phyloP scores from a whole-genome alignment of 1,140 invertebrate genomes.

The Philaenus spumarius region DNA sequence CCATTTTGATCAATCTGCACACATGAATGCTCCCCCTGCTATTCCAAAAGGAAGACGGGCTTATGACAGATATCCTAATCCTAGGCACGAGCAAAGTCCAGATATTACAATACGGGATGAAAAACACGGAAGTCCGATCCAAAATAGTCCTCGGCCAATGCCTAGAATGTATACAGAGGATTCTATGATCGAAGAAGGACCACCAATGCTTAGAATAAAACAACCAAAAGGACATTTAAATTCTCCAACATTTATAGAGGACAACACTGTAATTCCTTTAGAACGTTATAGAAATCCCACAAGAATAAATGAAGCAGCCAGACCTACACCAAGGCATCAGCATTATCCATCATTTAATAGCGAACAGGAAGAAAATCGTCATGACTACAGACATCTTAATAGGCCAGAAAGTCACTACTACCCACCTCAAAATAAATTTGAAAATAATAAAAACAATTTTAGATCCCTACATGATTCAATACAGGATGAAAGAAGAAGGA shows the following conservation, averaged over 20 bases:
- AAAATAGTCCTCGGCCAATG: conserved; percentile 11
- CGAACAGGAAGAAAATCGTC: conserved; percentile 3
- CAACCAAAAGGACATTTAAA: conserved; percentile 11
- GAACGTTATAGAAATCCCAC: conserved; percentile 38
- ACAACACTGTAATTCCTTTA: conserved; percentile 26
- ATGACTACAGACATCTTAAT: conserved; percentile 13
- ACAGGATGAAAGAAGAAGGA: conserved; percentile 39
- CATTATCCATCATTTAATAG: conserved; percentile 2
- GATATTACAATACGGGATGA: not conserved
- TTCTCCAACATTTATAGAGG: conserved; percentile 14
- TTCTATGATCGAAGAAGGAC: conserved; percentile 18
- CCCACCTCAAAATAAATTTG: not conserved
- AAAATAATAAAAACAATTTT: conserved; percentile 28
- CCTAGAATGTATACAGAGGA: conserved; percentile 20
- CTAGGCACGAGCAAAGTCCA: not conserved
- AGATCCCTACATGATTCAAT: conserved; percentile 40
- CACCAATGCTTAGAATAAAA: conserved; percentile 12
- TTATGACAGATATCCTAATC: not conserved
- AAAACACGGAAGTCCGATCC: conserved; percentile 8
- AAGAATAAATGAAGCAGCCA: conserved; percentile 32
- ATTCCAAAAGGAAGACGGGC: no score
- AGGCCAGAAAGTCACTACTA: conserved; percentile 5
- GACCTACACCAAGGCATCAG: conserved; percentile 4
- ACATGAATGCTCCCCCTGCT: no score
- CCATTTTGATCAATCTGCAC: no score